phyloP scores from a whole-genome alignment of 2,113 vertebrate species.

The Gallinago jamesoni region DNA sequence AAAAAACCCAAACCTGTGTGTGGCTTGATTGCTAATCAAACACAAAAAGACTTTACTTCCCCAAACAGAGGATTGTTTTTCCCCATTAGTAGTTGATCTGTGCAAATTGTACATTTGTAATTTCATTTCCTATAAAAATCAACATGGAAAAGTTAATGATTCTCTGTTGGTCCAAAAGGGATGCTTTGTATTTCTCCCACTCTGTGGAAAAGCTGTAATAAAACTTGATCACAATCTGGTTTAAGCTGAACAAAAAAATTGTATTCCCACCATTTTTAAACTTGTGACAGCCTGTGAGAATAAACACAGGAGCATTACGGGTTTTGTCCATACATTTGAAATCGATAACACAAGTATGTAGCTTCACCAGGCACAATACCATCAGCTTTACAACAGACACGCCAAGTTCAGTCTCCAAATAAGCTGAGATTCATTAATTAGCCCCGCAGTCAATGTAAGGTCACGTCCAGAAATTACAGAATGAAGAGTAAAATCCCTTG shows the following conservation, averaged over 20 bases:
- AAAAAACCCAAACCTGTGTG: rapidly evolving
- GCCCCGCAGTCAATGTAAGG: neutral
- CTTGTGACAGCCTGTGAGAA: neutral
- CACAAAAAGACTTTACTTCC: neutral
- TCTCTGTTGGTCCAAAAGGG: neutral
- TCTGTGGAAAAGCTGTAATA: neutral
- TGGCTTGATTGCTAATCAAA: neutral
- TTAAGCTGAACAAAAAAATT: neutral
- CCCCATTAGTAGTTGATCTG: neutral
- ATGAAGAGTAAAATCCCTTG: neutral
- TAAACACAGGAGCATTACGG: neutral
- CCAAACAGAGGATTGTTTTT: neutral
- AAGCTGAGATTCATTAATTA: neutral
- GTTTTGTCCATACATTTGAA: neutral
- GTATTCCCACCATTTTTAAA: neutral
- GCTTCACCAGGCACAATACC: neutral
- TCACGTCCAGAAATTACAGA: neutral
- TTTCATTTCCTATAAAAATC: neutral
- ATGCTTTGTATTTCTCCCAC: neutral
- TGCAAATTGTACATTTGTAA: neutral
- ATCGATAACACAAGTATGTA: neutral
- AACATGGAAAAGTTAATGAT: neutral
- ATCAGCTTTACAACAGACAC: neutral
- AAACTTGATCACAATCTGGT: neutral
- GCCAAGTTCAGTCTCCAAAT: neutral